Base-by-base conservation (phyloP, 2,888 invertebrate genomes). In the Miltochrista miniata region DNA sequence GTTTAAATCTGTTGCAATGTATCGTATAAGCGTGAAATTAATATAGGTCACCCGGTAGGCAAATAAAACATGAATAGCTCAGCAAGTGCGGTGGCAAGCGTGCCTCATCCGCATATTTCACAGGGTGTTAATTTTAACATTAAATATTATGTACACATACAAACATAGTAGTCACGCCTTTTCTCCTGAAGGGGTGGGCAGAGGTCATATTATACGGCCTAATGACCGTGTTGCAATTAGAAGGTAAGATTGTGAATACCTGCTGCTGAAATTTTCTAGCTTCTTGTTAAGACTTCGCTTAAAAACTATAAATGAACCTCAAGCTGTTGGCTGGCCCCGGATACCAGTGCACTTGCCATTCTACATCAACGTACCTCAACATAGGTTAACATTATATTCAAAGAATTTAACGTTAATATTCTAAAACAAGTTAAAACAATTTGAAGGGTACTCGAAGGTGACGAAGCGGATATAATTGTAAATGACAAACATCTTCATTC, bases 381-480 rank as follows among this genome's bases (percentile, higher is more conserved):
- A 15, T 30, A n/a, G n/a, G n/a, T n/a, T n/a, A n/a, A n/a, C 36
- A 37, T 11, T 36, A n/a, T 30, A n/a, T 15, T 37, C 29, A 37
- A 37, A 37, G 46, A 48, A 46, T 24, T 45, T 50, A 53, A 53
- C 31, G 47, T 47, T 51, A 63, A 61, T 52, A 45, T 34, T 55
- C 56, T 54, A 55, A 49, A 60, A 64, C 66, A 68, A 64, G 66
- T 72, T 56, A 53, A 48, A 51, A 56, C 55, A 47, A 52, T 54
- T 51, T 62, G 63, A 74, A 81, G 78, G 76, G 61, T 70, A 75
- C 67, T 69, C 79, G 72, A 83, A 84, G 83, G 82, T 83, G 73
- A 85, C 63, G 64, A 45, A 57, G 63, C 49, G 58, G 57, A 65
- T 47, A 59, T 57, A 65, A 67, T 68, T 48, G 56, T 48, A 55